These are phyloP conservation scores for Ceyx cyanopectus DNA, from an alignment of 2,113 vertebrate genomes.

Conservation along the genomic window DNA sequence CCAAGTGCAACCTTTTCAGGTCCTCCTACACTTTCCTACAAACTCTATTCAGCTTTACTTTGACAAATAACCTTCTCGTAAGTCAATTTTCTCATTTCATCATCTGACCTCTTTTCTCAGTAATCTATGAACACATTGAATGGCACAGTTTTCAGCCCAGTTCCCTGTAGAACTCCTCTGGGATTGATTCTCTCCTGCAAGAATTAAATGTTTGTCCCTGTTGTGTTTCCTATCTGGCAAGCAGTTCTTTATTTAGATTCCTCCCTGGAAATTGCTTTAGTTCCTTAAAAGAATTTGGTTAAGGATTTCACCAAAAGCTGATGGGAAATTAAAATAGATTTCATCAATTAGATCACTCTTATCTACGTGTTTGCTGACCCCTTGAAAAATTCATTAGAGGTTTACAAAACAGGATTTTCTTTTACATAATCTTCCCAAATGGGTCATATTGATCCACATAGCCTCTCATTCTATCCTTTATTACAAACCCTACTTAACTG, in stretches of 20 bases:
- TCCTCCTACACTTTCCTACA: background rate
- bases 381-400: slow-evolving; percentile 29
- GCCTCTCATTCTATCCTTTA: background rate
- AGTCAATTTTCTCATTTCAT: background rate
- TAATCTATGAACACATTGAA: background rate
- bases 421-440: slow-evolving; percentile 15
- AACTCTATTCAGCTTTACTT: background rate
- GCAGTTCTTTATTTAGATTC: background rate
- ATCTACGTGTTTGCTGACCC: background rate
- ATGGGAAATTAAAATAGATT: background rate
- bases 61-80: background rate
- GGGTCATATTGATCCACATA: slow-evolving; percentile 8
- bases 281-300: background rate
- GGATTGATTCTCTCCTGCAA: background rate
- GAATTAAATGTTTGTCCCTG: background rate
- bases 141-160: background rate
- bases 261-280: background rate
- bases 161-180: background rate
- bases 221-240: background rate
- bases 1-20: background rate
- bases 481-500: slow-evolving; percentile 15
- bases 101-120: background rate
- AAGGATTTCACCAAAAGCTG: background rate
- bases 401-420: slow-evolving; percentile 25
- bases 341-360: background rate